These are phyloP conservation scores for Rhyacophila evoluta DNA, from an alignment of 2,888 invertebrate species.

Conservation along the genomic window DNA sequence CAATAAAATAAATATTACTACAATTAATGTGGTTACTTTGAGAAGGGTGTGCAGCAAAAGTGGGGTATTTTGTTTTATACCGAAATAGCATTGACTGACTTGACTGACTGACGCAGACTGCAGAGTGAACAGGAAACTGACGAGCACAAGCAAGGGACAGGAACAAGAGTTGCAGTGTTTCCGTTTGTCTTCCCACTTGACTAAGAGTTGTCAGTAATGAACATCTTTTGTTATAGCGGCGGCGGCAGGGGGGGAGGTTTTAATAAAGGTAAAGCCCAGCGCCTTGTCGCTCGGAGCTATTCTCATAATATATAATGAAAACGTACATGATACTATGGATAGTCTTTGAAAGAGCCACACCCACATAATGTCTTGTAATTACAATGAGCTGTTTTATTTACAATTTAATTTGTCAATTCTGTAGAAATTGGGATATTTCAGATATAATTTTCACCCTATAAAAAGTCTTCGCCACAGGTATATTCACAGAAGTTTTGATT, in stretches of 20 bases:
- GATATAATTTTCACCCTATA: no score
- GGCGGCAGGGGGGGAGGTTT: slow-evolving; percentile 94
- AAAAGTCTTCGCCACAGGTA: no score
- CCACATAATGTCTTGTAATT: slow-evolving; percentile 41
- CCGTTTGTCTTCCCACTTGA: slow-evolving; percentile 19
- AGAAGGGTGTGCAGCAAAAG: slow-evolving; percentile 46
- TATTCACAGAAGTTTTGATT: no score
- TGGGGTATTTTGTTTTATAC: slow-evolving; percentile 37
- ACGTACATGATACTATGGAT: slow-evolving; percentile 53
- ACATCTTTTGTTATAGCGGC: slow-evolving; percentile 92
- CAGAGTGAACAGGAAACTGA: slow-evolving; percentile 29
- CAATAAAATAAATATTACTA: no score
- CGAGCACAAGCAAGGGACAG: slow-evolving; percentile 40
- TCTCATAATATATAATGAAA: slow-evolving; percentile 60
- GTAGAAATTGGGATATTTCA: no score
- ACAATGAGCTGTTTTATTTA: no score
- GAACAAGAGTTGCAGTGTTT: slow-evolving; percentile 32
- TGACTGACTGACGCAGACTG: slow-evolving; percentile 52
- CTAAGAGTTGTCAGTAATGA: slow-evolving; percentile 71
- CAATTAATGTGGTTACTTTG: slow-evolving; percentile 26
- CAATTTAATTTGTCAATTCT: no score
- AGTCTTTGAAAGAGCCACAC: slow-evolving; percentile 56
- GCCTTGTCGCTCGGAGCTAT: slow-evolving; percentile 81
- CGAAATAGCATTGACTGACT: slow-evolving; percentile 37
- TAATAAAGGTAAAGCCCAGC: slow-evolving; percentile 96